Conservation (phyloP, 2,797 vertebrate species). For the Delichon dasypus region DNA sequence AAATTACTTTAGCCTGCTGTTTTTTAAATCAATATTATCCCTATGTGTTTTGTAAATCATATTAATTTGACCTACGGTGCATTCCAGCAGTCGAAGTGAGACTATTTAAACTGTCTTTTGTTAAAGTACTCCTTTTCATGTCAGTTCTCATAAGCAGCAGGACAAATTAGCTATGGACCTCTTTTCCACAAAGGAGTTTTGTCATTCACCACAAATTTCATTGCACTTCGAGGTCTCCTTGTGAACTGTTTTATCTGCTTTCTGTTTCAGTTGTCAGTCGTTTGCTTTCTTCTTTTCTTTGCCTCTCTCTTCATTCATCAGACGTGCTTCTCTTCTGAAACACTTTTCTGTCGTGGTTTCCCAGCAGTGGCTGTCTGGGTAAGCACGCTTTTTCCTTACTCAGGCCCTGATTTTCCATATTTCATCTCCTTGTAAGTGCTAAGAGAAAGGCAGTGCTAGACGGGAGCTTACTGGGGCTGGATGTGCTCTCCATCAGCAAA, state of each 20-base stretch:
- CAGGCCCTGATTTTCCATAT: not conserved
- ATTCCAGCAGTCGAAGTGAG: not conserved
- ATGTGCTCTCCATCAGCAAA: not conserved
- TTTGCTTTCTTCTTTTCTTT: not conserved
- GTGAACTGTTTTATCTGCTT: not conserved
- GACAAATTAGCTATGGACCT: not conserved
- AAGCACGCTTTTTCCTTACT: not conserved
- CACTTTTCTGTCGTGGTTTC: not conserved
- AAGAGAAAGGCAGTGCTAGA: not conserved
- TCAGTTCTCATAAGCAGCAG: not conserved
- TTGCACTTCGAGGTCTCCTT: not conserved
- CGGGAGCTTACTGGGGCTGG: rapidly evolving
- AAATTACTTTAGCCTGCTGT: not conserved
- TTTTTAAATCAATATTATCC: not conserved
- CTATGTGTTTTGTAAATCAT: not conserved
- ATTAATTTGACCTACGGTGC: not conserved
- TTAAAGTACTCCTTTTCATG: not conserved
- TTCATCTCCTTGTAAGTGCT: not conserved
- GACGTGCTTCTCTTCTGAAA: not conserved
- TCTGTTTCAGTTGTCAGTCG: not conserved
- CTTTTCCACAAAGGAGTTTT: not conserved
- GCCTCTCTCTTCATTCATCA: not conserved
- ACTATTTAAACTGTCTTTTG: not conserved
- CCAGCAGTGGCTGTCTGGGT: not conserved
- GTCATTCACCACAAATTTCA: not conserved